A percentile compares a stretch with the other conserved stretches of the same genome.
Evolutionary conservation across 1,140 invertebrate species (phyloP).

Genomic region (Zaprionus taronus): DNA sequence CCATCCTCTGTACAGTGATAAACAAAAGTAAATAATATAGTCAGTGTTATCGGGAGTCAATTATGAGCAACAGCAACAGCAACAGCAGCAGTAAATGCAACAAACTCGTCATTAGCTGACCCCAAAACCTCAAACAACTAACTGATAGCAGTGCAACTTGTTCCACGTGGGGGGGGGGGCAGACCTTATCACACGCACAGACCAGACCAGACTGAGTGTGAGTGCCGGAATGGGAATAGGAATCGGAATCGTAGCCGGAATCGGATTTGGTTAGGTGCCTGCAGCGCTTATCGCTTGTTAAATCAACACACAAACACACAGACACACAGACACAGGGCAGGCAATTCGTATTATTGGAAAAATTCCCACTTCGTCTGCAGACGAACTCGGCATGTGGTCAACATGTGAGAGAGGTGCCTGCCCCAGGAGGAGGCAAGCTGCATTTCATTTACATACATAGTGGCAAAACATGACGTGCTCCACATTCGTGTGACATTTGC

Average conservation of each 20-base stretch:
- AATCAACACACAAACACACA: conserved; percentile 45
- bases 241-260: conserved; percentile 27
- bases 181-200: conserved; percentile 41
- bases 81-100: conserved; percentile 27
- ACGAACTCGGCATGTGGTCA: conserved; percentile 69
- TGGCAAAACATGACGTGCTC: conserved; percentile 71
- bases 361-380: conserved; percentile 38
- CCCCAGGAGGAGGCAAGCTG: conserved; percentile 20
- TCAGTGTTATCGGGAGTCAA: conserved; percentile 57
- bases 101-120: conserved; percentile 71
- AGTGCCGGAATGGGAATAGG: conserved; percentile 6
- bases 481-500: conserved; percentile 76
- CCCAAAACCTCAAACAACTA: conserved; percentile 65
- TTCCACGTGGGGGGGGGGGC: conserved; percentile 8
- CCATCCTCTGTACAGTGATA: conserved; percentile 45
- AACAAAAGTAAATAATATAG: conserved; percentile 42
- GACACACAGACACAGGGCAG: neutral
- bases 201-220: neutral
- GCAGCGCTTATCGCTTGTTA: conserved; percentile 46
- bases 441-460: conserved; percentile 64
- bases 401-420: conserved; percentile 38
- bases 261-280: conserved; percentile 38
- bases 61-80: conserved; percentile 35
- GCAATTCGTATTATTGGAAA: conserved; percentile 58
- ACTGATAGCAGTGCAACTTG: conserved; percentile 46